Evolutionary conservation across 2,888 invertebrate genomes (phyloP).

Genomic region (Thecophora atra): DNA sequence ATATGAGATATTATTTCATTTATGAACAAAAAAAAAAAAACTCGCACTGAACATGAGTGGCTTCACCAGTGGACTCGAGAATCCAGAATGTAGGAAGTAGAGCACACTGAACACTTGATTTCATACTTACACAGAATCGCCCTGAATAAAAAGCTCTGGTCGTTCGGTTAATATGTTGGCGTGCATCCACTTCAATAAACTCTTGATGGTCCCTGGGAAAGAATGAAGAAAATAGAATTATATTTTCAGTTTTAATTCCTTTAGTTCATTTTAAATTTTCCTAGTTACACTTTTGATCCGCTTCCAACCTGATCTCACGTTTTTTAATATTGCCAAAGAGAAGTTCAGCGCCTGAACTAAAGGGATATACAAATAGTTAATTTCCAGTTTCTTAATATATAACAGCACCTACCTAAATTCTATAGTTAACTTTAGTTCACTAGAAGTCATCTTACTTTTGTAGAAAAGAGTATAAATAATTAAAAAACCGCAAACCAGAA

Average conservation of each 20-base stretch:
- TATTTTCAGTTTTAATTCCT: neutral
- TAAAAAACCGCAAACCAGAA: neutral
- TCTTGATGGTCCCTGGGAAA: constrained; percentile 74
- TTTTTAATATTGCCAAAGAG: constrained; percentile 84
- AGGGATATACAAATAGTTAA: neutral
- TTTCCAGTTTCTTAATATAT: no score
- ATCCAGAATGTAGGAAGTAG: neutral
- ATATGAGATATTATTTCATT: no score
- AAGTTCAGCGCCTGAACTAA: constrained; percentile 90
- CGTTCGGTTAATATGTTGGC: constrained; percentile 85
- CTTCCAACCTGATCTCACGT: constrained; percentile 74
- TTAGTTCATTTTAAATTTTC: constrained; percentile 50
- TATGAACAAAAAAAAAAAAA: no score
- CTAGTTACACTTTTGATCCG: constrained; percentile 65
- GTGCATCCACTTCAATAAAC: constrained; percentile 83
- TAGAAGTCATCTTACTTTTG: constrained; percentile 35
- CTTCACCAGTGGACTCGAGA: no score
- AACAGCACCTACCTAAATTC: constrained; percentile 57
- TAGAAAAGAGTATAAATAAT: neutral
- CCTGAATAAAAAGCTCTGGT: constrained; percentile 75
- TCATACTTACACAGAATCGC: constrained; percentile 63
- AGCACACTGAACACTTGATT: neutral
- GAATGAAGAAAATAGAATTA: constrained; percentile 23
- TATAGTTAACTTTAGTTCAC: constrained; percentile 53
- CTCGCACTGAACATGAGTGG: no score